phyloP scores from a whole-genome alignment of 2,797 vertebrate species.

The Tangara arthus region DNA sequence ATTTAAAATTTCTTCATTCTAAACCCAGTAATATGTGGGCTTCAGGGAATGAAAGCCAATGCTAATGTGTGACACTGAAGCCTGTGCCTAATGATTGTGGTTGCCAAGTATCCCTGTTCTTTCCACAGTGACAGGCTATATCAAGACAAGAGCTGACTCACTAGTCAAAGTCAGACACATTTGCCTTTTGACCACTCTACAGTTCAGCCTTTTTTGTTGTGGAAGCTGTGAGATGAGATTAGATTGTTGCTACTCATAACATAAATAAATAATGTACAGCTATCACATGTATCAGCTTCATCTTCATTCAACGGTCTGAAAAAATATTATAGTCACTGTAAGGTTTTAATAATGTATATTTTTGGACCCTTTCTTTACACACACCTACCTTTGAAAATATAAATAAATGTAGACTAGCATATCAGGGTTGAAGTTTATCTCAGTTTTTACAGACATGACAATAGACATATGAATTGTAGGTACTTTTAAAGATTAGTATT shows the following conservation, averaged over 20 bases:
- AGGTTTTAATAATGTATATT: background rate
- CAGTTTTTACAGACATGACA: background rate
- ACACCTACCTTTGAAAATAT: background rate
- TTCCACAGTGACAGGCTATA: slow-evolving; percentile 46
- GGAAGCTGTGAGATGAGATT: background rate
- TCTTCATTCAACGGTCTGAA: slow-evolving; percentile 7
- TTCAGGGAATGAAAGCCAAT: slow-evolving; percentile 40
- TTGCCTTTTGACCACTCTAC: slow-evolving; percentile 49
- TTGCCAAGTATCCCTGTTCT: slow-evolving; percentile 33
- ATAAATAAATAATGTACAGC: background rate
- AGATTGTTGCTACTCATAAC: background rate
- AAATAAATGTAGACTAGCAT: background rate
- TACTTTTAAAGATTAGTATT: background rate
- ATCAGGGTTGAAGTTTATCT: background rate
- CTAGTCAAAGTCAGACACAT: slow-evolving; percentile 40
- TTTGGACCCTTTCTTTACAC: background rate
- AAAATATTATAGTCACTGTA: background rate
- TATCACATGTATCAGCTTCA: background rate
- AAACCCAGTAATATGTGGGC: slow-evolving; percentile 51
- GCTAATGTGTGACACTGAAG: slow-evolving; percentile 4
- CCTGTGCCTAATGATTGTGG: slow-evolving; percentile 1
- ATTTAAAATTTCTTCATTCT: slow-evolving; percentile 48
- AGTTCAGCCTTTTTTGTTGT: slow-evolving; percentile 1
- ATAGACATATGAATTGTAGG: background rate
- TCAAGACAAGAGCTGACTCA: slow-evolving; percentile 44